These are phyloP conservation scores for Physocephala rufipes DNA, from an alignment of 2,888 invertebrate genomes.

Conservation along the genomic window DNA sequence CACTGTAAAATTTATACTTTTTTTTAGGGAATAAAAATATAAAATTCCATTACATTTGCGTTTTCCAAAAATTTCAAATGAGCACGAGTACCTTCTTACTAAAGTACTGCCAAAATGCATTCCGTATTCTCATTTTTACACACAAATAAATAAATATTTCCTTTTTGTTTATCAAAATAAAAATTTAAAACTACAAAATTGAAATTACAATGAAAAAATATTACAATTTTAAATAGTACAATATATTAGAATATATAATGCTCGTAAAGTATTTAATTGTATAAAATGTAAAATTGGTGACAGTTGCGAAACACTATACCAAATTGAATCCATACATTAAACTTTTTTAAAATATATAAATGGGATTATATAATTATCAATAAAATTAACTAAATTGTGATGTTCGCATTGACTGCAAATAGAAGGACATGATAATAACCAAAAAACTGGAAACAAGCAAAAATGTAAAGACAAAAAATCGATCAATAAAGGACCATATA, in stretches of 20 bases:
- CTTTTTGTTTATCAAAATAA: slow-evolving; percentile 23
- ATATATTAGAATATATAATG: slow-evolving; percentile 17
- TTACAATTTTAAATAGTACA: slow-evolving; percentile 34
- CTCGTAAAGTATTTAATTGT: neutral
- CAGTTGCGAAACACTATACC: slow-evolving; percentile 37
- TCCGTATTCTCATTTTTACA: slow-evolving; percentile 36
- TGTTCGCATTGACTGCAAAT: slow-evolving; percentile 16
- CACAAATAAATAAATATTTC: slow-evolving; percentile 31
- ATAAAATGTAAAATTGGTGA: slow-evolving; percentile 39
- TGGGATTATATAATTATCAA: slow-evolving; percentile 9
- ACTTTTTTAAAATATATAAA: slow-evolving; percentile 11
- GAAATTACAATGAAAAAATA: slow-evolving; percentile 32
- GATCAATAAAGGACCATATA: slow-evolving; percentile 2
- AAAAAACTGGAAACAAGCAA: neutral
- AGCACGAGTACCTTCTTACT: slow-evolving; percentile 39
- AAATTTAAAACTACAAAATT: slow-evolving; percentile 35
- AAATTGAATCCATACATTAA: slow-evolving; percentile 36
- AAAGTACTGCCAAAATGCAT: slow-evolving; percentile 60
- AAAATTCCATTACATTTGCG: slow-evolving; percentile 57
- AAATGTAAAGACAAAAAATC: neutral
- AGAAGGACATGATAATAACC: too few species aligned
- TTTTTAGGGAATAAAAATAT: slow-evolving; percentile 63
- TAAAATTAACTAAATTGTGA: slow-evolving; percentile 35
- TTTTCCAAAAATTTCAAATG: slow-evolving; percentile 11
- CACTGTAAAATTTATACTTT: slow-evolving; percentile 38